Conservation (phyloP, 2,888 invertebrate species). For the Diarsia brunnea region DNA sequence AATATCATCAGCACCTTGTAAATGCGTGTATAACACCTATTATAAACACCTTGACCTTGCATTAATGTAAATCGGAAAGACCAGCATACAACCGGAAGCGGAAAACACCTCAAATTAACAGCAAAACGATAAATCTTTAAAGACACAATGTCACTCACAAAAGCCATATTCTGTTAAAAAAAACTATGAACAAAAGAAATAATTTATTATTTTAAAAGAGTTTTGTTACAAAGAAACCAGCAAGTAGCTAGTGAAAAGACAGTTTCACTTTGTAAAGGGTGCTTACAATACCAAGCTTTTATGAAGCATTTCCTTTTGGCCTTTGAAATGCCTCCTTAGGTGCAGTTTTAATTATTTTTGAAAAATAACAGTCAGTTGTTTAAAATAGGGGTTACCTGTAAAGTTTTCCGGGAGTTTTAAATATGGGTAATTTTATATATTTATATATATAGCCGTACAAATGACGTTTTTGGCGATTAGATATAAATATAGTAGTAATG, state of each 20-base stretch:
- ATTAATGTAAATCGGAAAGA: not conserved
- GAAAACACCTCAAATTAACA: conserved; percentile 6
- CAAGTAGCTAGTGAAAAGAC: conserved; percentile 68
- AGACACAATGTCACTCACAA: conserved; percentile 37
- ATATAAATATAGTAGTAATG: too few relatives aligned
- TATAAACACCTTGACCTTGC: conserved; percentile 2
- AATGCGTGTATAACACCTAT: not conserved
- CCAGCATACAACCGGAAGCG: not conserved
- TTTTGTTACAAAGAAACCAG: conserved; percentile 66
- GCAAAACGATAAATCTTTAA: conserved; percentile 44
- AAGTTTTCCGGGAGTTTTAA: not conserved
- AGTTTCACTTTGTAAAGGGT: conserved; percentile 65
- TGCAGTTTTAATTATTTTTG: conserved; percentile 34
- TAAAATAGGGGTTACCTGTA: too few relatives aligned
- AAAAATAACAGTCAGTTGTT: not conserved
- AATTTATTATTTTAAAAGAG: conserved; percentile 73
- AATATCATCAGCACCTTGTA: not conserved
- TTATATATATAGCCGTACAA: too few relatives aligned
- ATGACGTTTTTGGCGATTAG: too few relatives aligned
- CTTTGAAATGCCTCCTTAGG: conserved; percentile 25
- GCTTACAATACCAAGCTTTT: conserved; percentile 67
- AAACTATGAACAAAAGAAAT: conserved; percentile 62
- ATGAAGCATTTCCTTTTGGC: conserved; percentile 54
- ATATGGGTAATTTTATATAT: too few relatives aligned
- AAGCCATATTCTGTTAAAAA: conserved; percentile 39